phyloP scores from a whole-genome alignment of 1,140 invertebrate genomes.

The Orchestia grillus region DNA sequence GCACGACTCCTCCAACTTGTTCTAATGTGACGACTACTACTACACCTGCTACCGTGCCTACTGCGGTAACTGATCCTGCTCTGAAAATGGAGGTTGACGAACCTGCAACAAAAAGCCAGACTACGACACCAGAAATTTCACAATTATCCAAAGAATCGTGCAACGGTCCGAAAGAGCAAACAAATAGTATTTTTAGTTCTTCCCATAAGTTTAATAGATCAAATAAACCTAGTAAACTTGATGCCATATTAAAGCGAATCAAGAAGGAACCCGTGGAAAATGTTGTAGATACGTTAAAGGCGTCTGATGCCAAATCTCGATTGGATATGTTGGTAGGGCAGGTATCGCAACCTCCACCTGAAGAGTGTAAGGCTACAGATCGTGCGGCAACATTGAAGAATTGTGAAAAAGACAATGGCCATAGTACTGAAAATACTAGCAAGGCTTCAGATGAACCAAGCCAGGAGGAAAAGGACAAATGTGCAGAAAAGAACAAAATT shows the following conservation, averaged over 20 bases:
- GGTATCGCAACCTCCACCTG: not conserved
- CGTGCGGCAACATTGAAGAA: not conserved
- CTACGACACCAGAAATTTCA: not conserved
- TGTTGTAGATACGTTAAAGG: conserved; percentile 25
- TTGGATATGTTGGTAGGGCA: conserved; percentile 42
- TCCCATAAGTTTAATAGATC: conserved; percentile 63
- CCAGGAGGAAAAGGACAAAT: conserved; percentile 60
- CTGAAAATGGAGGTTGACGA: not conserved
- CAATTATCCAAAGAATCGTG: conserved; percentile 64
- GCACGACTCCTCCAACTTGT: not conserved
- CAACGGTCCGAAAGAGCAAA: conserved; percentile 65
- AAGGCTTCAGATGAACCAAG: not conserved
- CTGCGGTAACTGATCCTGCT: not conserved
- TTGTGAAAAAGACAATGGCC: conserved; percentile 29
- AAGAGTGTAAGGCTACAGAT: not conserved
- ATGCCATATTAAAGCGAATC: conserved; percentile 67
- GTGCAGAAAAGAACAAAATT: conserved; percentile 59
- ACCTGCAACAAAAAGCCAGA: not conserved
- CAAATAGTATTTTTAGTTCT: conserved; percentile 56
- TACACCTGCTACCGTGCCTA: not conserved
- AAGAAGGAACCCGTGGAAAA: conserved; percentile 66
- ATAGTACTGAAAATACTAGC: not conserved
- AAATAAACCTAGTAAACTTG: conserved; percentile 66
- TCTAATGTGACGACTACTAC: not conserved
- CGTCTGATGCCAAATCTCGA: conserved; percentile 44